Evolutionary conservation across 92 coral and sea anemone genomes (phyloP), one percentile per base, ranked within the genome.

Genomic region (Nematostella vectensis): DNA sequence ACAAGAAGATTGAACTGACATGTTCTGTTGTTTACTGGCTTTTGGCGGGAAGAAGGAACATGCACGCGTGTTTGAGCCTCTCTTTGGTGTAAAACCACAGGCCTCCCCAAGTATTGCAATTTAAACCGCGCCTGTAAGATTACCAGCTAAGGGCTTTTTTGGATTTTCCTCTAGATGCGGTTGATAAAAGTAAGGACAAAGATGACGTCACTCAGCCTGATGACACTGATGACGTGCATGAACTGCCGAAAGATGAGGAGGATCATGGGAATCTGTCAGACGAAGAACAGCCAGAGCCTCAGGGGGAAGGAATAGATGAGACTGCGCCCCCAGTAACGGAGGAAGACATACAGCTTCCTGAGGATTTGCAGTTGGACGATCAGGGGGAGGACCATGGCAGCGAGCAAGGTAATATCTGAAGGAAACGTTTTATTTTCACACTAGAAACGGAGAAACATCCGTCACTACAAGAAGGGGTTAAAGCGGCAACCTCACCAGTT

Each of bases 221-320:
- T 15, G 64, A 65, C 38, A n/a, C n/a, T n/a, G 79, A 57, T 8
- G 69, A 71, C 22, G 59, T 74, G 18, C 64, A 76, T 49, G 65
- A 79, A 22, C 53, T 76, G n/a, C 76, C 76, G 2, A 33, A 76
- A 60, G 51, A 45, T 19, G 83, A 81, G 37, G 85, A 80, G 36
- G 89, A 89, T 42, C 72, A 57, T 11, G 97, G 97, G 2, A 85
- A 89, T 49, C 58, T 89, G 28, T 71, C 80, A 31, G 89, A 77
- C 53, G 80, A 85, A 29, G 79, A 67, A 29, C 81, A 72, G 17
- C 11, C 18, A 6, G 69, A 57, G 36, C 57, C 55, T 39, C 80
- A 59, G 62, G 59, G 75, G 50, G 80, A 67, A 68, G 59, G 48
- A 31, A 65, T 31, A 60, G 87, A 64, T 16, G 60, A 75, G 50